These are phyloP conservation scores for Scolopax mira DNA, from an alignment of 2,113 vertebrate genomes.

Conservation along the genomic window DNA sequence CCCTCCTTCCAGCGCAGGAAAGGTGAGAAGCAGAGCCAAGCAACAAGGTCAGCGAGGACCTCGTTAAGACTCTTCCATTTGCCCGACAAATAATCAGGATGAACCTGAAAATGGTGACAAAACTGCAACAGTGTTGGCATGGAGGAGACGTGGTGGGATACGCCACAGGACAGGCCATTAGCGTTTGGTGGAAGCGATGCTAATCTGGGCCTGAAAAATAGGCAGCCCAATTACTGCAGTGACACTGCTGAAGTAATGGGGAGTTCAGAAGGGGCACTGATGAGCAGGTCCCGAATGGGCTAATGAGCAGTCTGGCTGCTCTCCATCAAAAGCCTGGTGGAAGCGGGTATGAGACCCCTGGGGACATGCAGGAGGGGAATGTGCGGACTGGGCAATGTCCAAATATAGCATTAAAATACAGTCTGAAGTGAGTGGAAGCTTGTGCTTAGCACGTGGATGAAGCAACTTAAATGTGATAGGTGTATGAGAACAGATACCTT, in stretches of 20 bases:
- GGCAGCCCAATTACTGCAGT: background rate
- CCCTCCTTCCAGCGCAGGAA: too few species aligned
- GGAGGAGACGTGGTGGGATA: background rate
- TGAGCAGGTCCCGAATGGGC: background rate
- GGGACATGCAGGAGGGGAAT: background rate
- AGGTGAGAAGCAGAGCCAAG: background rate
- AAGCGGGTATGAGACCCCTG: background rate
- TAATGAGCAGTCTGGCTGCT: background rate
- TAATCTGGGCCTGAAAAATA: background rate
- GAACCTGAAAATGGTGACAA: background rate
- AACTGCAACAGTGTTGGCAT: background rate
- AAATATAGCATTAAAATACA: background rate
- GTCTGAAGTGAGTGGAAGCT: background rate
- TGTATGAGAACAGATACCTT: background rate
- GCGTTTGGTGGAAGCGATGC: background rate
- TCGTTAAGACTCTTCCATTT: background rate
- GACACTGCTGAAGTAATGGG: background rate
- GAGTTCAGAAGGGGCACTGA: background rate
- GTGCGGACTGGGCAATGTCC: background rate
- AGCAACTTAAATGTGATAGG: background rate
- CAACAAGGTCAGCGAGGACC: fast-evolving
- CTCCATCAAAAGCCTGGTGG: background rate
- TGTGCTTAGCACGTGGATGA: background rate
- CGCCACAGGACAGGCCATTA: background rate
- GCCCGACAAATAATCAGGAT: background rate